Evolutionary conservation across 2,888 invertebrate genomes (phyloP), one percentile per base, ranked within the genome.

Genomic region (Nyleta sp.): DNA sequence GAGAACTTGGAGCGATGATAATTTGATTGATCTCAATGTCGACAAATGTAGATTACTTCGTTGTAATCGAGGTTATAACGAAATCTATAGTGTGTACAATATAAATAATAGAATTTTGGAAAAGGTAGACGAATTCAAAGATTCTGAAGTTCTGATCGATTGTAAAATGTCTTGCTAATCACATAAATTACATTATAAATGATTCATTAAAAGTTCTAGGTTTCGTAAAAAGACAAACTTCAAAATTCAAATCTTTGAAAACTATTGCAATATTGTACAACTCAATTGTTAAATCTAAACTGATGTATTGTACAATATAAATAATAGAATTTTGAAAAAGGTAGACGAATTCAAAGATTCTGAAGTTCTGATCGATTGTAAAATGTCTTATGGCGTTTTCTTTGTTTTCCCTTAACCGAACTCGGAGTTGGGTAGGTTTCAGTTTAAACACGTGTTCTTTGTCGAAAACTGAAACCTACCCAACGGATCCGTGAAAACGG

Each of bases 211-310:
- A 53, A 62, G 28, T 28, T 0, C 38, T 62, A 6, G 62, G 62
- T 15, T 72, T 72, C 40, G n/a, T 72, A 1, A 55, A 60, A 20
- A 72, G 62, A 18, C 44, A 72, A 18, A 53, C 50, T 15, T 11
- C n/a, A 7, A 18, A 62, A 24, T 62, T 62, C 11, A 22, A 11
- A 22, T 42, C 48, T 10, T 1, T 52, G 1, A 40, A 60, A 13
- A 60, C 71, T 10, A 15, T 71, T 1, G 13, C 10, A 7, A 59
- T 15, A 10, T 15, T 60, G 3, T 62, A 71, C n/a, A 60, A 52
- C 22, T 35, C 71, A 1, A 20, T 60, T 13, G 52, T 71, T 2
- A 71, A 62, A 38, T 44, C 53, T 15, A 62, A 60, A 33, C 24
- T 71, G 2, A 62, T 60, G 44, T 62, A 60, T 15, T 35, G 60